These are phyloP conservation scores for Malurus elegans DNA, from an alignment of 2,113 vertebrate species.

Conservation along the genomic window DNA sequence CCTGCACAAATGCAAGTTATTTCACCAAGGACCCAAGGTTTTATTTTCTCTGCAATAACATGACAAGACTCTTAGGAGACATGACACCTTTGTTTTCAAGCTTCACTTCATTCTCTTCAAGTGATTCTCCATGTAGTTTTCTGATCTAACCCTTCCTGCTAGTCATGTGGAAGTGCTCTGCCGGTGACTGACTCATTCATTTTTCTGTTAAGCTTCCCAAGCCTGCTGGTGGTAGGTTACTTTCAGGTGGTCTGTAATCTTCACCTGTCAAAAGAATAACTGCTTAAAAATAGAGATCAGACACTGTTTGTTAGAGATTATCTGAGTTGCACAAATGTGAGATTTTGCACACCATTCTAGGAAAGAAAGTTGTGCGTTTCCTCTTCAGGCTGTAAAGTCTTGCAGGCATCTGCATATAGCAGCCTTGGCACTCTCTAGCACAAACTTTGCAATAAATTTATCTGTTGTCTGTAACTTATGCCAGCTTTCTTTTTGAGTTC, in stretches of 20 bases:
- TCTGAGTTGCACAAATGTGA: neutral
- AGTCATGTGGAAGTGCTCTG: neutral
- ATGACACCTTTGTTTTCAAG: neutral
- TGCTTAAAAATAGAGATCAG: slow-evolving; percentile 14
- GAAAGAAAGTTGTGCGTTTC: neutral
- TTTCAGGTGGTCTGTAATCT: slow-evolving; percentile 9
- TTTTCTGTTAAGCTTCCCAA: neutral
- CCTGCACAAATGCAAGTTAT: neutral
- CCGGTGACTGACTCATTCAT: neutral
- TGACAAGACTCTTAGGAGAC: neutral
- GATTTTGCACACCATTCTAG: neutral
- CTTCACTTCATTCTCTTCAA: neutral
- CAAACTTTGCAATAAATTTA: neutral
- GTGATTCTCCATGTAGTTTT: neutral
- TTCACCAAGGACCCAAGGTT: neutral
- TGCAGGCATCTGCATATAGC: neutral
- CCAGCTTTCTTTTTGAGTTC: neutral
- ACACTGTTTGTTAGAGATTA: neutral
- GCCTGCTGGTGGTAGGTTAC: neutral
- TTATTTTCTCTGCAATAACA: neutral
- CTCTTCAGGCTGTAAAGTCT: neutral
- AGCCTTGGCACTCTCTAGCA: neutral
- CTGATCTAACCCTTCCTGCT: neutral
- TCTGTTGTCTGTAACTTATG: neutral
- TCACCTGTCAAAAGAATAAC: slow-evolving; percentile 4